Conservation (phyloP, 2,888 invertebrate genomes). For the Andricus curvator region DNA sequence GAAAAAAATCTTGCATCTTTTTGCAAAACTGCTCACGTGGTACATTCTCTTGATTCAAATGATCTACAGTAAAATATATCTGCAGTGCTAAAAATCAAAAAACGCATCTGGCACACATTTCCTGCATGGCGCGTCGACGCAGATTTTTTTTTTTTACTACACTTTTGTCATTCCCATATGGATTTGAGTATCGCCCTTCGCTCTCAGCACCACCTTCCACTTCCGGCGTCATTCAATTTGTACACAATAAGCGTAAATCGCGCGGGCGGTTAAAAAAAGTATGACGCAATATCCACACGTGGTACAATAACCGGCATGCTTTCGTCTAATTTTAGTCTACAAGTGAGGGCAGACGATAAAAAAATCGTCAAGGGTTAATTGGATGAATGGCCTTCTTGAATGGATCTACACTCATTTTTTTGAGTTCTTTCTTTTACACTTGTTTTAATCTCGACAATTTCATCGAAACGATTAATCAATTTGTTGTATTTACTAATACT, state of each 20-base stretch:
- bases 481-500: background rate
- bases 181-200: slow-evolving; percentile 34
- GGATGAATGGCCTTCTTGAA: background rate
- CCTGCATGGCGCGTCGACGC: slow-evolving; percentile 31
- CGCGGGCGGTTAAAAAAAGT: slow-evolving; percentile 34
- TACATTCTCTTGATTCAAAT: no score
- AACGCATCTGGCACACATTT: slow-evolving; percentile 41
- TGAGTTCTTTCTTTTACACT: background rate
- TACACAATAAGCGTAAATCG: slow-evolving; percentile 49
- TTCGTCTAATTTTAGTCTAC: slow-evolving; percentile 24
- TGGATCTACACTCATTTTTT: background rate
- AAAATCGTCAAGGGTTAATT: slow-evolving; percentile 23
- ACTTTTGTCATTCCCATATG: slow-evolving; percentile 45
- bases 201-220: slow-evolving; percentile 47
- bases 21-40: no score
- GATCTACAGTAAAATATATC: background rate
- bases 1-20: no score
- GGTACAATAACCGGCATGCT: slow-evolving; percentile 30
- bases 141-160: slow-evolving; percentile 12
- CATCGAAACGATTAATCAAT: background rate
- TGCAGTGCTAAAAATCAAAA: background rate
- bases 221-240: slow-evolving; percentile 47
- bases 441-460: background rate
- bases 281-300: slow-evolving; percentile 29
- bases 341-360: slow-evolving; percentile 18